These are phyloP conservation scores for Helogale parvula DNA, from an alignment of 2,113 vertebrate species.

Conservation along the genomic window DNA sequence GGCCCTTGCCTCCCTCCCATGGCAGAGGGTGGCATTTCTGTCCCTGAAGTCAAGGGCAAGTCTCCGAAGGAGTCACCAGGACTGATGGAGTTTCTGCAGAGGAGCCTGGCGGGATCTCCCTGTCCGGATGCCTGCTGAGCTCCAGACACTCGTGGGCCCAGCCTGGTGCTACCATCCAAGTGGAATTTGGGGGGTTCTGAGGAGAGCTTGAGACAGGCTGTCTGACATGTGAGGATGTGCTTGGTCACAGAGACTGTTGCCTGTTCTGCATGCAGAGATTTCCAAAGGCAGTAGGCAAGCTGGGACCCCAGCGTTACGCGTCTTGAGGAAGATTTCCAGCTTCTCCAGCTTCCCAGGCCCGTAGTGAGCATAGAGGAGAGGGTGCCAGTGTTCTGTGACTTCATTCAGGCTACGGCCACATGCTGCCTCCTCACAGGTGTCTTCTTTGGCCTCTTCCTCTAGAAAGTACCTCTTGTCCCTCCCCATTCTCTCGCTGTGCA, in stretches of 20 bases:
- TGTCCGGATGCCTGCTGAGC: neutral
- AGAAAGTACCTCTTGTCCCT: neutral
- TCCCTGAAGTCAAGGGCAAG: neutral
- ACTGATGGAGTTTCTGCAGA: accelerated
- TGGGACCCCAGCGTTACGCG: accelerated
- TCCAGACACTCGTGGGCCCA: accelerated
- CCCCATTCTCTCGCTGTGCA: too few species aligned
- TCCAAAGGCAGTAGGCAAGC: neutral
- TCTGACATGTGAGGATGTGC: neutral
- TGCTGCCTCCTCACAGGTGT: too few species aligned
- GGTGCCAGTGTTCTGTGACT: neutral
- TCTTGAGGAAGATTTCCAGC: neutral
- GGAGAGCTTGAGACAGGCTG: neutral
- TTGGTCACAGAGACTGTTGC: neutral
- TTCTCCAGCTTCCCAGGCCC: neutral
- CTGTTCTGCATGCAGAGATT: neutral
- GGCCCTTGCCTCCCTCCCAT: neutral
- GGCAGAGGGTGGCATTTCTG: neutral
- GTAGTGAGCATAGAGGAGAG: neutral
- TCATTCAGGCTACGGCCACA: neutral
- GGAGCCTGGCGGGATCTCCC: neutral
- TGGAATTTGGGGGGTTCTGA: neutral
- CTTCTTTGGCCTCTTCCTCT: neutral
- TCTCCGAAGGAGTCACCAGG: neutral
- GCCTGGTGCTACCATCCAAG: neutral